Evolutionary conservation across 1,140 invertebrate genomes (phyloP), one percentile per base, ranked within the genome.

Genomic region (Cotesia chilonis): DNA sequence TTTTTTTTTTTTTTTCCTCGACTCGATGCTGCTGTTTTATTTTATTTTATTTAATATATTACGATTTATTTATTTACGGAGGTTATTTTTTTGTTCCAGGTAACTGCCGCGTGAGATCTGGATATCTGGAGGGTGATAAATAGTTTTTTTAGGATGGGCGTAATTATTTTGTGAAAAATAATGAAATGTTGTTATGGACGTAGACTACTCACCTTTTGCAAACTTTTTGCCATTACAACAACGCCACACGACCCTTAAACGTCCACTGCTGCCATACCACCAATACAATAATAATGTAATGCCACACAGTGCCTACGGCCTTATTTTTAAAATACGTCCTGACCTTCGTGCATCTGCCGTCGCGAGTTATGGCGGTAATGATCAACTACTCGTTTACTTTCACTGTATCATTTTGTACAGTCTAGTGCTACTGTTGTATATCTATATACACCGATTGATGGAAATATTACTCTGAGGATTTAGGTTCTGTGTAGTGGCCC

Each of bases 211-310:
- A 88, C 87, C 87, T 87, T 84, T 85, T 81, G 83, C 79, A 82
- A 84, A 85, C 83, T 85, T 86, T 88, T 85, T 86, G 84, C 87
- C 86, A 88, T 88, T 85, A 88, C 87, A 88, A 85, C 83, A 88
- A 85, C 83, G 85, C 86, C 87, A 88, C 85, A 84, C 86, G 87
- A 87, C 85, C 86, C 87, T 88, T 87, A 85, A 47, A 88, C 82
- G 82, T 86, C 82, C 87, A 87, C 85, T 87, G 84, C 85, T 79
- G 82, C 85, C 41, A 47, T 47, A 47, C 10, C 10, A 47, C 41
- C 41, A 47, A 47, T 47, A 47, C 41, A 47, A 47, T 47, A 47
- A 47, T 47, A 47, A 59, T 59, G 17, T 9, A 59, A 85, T 87
- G 85, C 85, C 79, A 83, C 85, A 59, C 57, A 83, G 83, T 86